These are phyloP conservation scores for Serilophus lunatus DNA, from an alignment of 2,113 vertebrate genomes.

Conservation along the genomic window DNA sequence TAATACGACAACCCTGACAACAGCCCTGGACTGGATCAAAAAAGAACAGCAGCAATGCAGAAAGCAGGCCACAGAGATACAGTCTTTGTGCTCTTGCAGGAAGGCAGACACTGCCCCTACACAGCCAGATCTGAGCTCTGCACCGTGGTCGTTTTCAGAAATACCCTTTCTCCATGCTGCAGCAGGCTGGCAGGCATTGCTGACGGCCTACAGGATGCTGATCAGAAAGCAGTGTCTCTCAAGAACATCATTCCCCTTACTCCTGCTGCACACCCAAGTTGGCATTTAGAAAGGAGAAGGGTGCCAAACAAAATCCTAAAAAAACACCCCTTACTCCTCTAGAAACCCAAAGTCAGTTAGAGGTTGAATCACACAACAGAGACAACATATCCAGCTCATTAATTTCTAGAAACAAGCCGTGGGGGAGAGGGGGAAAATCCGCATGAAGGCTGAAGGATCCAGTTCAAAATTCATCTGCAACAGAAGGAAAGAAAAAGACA, in stretches of 20 bases:
- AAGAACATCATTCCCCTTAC: not conserved
- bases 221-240: not conserved
- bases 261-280: not conserved
- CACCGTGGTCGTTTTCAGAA: not conserved
- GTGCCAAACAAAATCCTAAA: not conserved
- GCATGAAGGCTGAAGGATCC: not conserved
- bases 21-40: not conserved
- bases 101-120: not conserved
- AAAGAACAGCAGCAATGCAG: not conserved
- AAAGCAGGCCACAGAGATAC: not conserved
- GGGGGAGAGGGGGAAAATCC: fast-evolving
- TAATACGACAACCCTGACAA: not conserved
- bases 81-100: not conserved
- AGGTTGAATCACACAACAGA: not conserved
- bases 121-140: not conserved
- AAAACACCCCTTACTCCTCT: not conserved
- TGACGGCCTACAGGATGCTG: not conserved
- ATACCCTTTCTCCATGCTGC: not conserved
- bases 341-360: not conserved
- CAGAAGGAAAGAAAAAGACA: not conserved
- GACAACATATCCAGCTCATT: not conserved
- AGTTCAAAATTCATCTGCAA: not conserved
- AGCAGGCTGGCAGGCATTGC: not conserved
- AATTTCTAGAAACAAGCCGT: not conserved
- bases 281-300: not conserved